Percentiles rank a stretch among this genome's conserved stretches.
Evolutionary conservation across 2,113 vertebrate genomes (phyloP).

Genomic region (Edolisoma coerulescens): DNA sequence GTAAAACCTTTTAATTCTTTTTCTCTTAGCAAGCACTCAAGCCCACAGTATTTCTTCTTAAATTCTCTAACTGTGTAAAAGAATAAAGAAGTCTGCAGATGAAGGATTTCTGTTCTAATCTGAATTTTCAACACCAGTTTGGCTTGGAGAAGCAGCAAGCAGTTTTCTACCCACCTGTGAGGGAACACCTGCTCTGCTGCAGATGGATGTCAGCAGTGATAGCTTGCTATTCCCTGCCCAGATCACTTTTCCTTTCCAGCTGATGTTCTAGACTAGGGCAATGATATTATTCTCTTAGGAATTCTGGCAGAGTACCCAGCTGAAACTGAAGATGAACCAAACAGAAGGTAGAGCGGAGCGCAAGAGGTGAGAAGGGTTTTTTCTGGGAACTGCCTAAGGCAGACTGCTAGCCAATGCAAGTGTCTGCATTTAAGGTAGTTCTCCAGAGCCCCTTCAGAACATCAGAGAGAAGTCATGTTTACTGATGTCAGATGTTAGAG

Average conservation of each 20-base stretch:
- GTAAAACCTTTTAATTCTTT: background rate
- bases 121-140: background rate
- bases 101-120: background rate
- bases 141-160: background rate
- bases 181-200: background rate
- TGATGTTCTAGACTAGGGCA: background rate
- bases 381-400: background rate
- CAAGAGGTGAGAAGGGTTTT: background rate
- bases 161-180: background rate
- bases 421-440: background rate
- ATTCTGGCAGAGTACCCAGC: background rate
- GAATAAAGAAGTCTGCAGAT: background rate
- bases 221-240: background rate
- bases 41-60: background rate
- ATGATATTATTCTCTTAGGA: background rate
- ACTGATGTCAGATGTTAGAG: background rate
- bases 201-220: background rate
- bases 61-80: background rate
- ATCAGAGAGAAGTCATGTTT: background rate
- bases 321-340: background rate
- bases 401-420: background rate
- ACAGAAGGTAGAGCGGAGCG: background rate
- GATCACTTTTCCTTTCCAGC: background rate
- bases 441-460: background rate
- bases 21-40: background rate